Evolutionary conservation across 2,888 invertebrate genomes (phyloP).

Genomic region (Aphodius sticticus): DNA sequence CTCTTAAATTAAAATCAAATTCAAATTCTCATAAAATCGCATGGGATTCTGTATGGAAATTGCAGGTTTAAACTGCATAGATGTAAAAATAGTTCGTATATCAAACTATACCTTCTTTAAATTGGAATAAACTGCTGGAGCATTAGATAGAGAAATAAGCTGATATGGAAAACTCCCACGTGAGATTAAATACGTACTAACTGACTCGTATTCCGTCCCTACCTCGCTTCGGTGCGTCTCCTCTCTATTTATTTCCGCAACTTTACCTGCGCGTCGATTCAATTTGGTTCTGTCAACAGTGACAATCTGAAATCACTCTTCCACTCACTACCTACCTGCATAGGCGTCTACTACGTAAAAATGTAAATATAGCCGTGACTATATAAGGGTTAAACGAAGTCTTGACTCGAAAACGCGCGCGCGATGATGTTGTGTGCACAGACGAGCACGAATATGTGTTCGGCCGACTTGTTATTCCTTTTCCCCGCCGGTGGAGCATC

Average conservation of each 20-base stretch:
- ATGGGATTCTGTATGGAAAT: no score
- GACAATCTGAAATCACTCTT: conserved; percentile 45
- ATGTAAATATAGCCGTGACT: conserved; percentile 31
- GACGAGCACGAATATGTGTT: no score
- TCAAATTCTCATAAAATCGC: no score
- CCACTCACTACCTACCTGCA: conserved; percentile 29
- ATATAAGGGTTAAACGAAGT: conserved; percentile 24
- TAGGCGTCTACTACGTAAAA: conserved; percentile 8
- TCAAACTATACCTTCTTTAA: no score
- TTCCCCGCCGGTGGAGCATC: no score
- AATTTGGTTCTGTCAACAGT: conserved; percentile 37
- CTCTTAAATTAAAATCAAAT: no score
- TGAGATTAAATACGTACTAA: neutral
- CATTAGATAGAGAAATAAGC: neutral
- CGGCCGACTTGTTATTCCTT: no score
- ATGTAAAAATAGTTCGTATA: no score
- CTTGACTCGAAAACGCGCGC: neutral
- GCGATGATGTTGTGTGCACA: no score
- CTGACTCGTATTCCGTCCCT: neutral
- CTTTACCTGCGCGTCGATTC: neutral
- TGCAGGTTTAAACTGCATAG: no score
- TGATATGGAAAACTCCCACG: neutral
- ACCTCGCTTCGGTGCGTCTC: neutral
- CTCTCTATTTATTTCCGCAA: neutral
- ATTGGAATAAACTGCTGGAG: no score